Evolutionary conservation across 2,797 vertebrate species (phyloP).

Genomic region (Artibeus lituratus): DNA sequence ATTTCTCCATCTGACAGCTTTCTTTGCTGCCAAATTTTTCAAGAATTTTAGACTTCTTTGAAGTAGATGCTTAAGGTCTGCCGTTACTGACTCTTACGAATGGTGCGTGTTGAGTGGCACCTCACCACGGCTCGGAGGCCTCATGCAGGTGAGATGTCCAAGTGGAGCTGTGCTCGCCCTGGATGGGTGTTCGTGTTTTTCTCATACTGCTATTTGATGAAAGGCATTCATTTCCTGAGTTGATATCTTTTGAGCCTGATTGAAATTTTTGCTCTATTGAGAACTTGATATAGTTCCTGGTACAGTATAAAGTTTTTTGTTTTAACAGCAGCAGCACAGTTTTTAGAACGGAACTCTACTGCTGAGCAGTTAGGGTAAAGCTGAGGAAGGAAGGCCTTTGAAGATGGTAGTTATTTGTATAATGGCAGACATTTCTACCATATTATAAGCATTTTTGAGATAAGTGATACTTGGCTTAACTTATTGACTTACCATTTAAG

Average conservation of each 20-base stretch:
- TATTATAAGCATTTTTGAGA: conserved; percentile 65
- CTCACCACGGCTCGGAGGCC: conserved; percentile 28
- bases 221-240: conserved; percentile 26
- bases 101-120: conserved; percentile 1
- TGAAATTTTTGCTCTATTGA: conserved; percentile 26
- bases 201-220: conserved; percentile 30
- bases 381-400: conserved; percentile 47
- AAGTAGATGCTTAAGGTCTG: conserved; percentile 70
- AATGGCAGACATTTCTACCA: conserved; percentile 70
- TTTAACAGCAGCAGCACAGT: conserved; percentile 65
- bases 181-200: neutral
- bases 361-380: conserved; percentile 29
- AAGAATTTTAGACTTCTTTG: conserved; percentile 70
- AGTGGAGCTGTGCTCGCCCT: conserved; percentile 38
- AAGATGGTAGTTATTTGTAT: conserved; percentile 56
- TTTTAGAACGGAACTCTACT: conserved; percentile 44
- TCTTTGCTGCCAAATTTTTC: conserved; percentile 66
- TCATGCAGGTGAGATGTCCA: conserved; percentile 24
- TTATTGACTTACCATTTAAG: conserved; percentile 60
- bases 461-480: conserved; percentile 62
- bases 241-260: conserved; percentile 38
- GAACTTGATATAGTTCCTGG: conserved; percentile 33
- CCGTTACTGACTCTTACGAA: conserved; percentile 52
- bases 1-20: conserved; percentile 69
- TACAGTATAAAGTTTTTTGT: conserved; percentile 8